Evolutionary conservation across 2,888 invertebrate genomes (phyloP).

Genomic region (Saturnia pavonia): DNA sequence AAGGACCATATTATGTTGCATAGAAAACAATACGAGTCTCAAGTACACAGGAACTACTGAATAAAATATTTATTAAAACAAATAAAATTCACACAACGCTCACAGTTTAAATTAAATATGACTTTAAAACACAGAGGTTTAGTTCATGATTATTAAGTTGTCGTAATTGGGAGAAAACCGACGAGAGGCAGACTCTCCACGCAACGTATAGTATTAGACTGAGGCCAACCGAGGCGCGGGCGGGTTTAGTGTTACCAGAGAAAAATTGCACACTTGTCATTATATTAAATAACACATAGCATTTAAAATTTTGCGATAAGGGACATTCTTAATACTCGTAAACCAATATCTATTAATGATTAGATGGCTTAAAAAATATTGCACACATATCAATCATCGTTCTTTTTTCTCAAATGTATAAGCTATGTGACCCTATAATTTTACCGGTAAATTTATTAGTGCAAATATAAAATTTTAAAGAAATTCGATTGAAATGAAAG

Average conservation of each 20-base stretch:
- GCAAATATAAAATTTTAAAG: no score
- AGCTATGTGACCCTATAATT: no score
- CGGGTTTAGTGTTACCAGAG: constrained; percentile 20
- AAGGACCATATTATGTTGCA: background rate
- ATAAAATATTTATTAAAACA: constrained; percentile 6
- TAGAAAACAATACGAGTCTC: background rate
- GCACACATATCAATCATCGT: no score
- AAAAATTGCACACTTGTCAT: background rate
- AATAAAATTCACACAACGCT: constrained; percentile 13
- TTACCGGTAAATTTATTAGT: no score
- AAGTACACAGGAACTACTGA: constrained; percentile 3
- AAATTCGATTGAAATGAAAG: no score
- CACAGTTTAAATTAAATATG: constrained; percentile 9
- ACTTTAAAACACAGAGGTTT: constrained; percentile 1
- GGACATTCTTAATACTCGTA: background rate
- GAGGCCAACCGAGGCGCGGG: constrained; percentile 23
- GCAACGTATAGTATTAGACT: constrained; percentile 6
- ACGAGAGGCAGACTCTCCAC: constrained; percentile 12
- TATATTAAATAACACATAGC: background rate
- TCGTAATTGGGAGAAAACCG: background rate
- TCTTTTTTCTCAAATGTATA: no score
- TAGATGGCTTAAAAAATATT: no score
- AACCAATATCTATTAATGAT: no score
- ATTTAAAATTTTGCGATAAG: background rate
- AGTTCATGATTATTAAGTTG: constrained; percentile 22